Percentiles rank a stretch among this genome's conserved stretches.
Conservation (phyloP, 37 sponge, comb jelly and placozoan species). For the Crambe crambe region DNA sequence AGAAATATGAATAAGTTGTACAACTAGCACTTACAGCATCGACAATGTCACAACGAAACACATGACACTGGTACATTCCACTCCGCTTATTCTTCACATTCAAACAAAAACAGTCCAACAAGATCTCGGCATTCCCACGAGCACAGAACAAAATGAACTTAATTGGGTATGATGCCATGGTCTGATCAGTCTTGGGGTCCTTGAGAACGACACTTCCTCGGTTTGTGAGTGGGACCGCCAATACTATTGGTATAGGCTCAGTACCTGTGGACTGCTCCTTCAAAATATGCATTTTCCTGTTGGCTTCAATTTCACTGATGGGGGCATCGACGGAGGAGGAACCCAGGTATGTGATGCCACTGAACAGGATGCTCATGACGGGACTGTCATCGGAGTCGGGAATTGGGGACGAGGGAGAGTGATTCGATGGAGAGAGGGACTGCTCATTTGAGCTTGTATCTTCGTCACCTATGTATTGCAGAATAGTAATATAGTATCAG, state of each 20-base stretch:
- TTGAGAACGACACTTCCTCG: slow-evolving; percentile 59
- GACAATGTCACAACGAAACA: slow-evolving; percentile 44
- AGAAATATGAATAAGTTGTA: too few species aligned
- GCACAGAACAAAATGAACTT: slow-evolving; percentile 83
- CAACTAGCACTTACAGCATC: slow-evolving; percentile 45
- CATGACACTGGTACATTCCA: slow-evolving; percentile 81
- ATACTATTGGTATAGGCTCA: slow-evolving; percentile 53
- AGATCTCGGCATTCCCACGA: slow-evolving; percentile 56
- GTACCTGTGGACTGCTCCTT: slow-evolving; percentile 52
- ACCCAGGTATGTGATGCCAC: slow-evolving; percentile 75
- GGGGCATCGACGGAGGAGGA: slow-evolving; percentile 89
- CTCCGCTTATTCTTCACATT: slow-evolving; percentile 69
- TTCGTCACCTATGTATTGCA: slow-evolving; percentile 20
- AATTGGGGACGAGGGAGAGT: background rate
- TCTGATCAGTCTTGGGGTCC: slow-evolving; percentile 60
- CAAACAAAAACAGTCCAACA: slow-evolving; percentile 80
- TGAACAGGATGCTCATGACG: slow-evolving; percentile 37
- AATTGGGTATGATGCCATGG: slow-evolving; percentile 46
- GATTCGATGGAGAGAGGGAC: background rate
- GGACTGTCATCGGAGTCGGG: slow-evolving; percentile 11
- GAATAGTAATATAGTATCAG: too few species aligned
- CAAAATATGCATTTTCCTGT: slow-evolving; percentile 76
- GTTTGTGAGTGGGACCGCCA: slow-evolving; percentile 64
- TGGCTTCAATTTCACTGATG: slow-evolving; percentile 80
- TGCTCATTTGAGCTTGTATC: background rate